phyloP scores from a whole-genome alignment of 1,140 invertebrate genomes.

The Psix sp. region DNA sequence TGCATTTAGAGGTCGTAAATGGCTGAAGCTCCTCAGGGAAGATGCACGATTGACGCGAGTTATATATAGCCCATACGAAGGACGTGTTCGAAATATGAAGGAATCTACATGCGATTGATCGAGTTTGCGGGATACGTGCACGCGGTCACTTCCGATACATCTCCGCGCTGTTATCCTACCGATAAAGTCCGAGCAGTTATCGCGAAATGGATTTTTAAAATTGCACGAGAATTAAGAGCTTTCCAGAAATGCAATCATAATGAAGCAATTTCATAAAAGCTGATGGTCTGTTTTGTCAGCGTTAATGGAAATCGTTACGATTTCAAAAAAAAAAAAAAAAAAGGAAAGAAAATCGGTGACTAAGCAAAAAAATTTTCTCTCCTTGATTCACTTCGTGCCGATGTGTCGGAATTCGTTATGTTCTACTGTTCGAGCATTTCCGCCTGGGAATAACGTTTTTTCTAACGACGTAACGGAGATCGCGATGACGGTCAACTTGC shows the following conservation, averaged over 20 bases:
- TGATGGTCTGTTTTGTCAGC: constrained; percentile 45
- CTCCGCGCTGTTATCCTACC: constrained; percentile 34
- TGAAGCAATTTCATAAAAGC: constrained; percentile 43
- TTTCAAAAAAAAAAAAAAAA: background rate
- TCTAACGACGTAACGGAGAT: constrained; percentile 46
- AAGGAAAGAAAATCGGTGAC: no score
- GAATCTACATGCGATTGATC: constrained; percentile 53
- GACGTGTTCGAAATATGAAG: constrained; percentile 58
- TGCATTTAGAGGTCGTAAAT: constrained; percentile 51
- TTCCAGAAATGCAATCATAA: constrained; percentile 42
- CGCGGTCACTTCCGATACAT: constrained; percentile 39
- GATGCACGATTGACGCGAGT: constrained; percentile 40
- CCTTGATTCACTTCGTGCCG: no score
- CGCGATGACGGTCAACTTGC: constrained; percentile 50
- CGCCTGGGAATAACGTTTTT: constrained; percentile 31
- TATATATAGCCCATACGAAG: constrained; percentile 43
- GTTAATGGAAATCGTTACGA: constrained; percentile 45
- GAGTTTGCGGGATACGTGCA: constrained; percentile 42
- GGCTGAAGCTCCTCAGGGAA: constrained; percentile 35
- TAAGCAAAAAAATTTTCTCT: no score
- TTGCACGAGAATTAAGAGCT: constrained; percentile 46
- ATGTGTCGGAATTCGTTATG: no score
- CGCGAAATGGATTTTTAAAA: constrained; percentile 51
- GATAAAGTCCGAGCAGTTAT: constrained; percentile 45
- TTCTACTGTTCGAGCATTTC: no score